These are phyloP conservation scores for Clarias laeviceps DNA, from an alignment of 2,797 vertebrate genomes.

Conservation along the genomic window DNA sequence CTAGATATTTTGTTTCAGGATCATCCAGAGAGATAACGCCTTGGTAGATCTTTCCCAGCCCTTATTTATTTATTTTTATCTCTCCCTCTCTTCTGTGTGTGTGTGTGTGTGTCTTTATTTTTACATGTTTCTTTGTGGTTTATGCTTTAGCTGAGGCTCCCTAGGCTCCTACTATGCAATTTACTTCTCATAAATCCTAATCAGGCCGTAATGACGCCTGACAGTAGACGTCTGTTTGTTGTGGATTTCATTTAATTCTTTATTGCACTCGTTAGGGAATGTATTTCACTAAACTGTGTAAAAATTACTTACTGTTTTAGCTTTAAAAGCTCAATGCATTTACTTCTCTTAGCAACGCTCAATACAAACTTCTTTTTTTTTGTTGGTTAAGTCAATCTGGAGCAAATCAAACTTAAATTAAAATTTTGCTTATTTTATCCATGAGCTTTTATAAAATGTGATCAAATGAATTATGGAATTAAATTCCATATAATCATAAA, in stretches of 20 bases:
- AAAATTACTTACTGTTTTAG: background rate
- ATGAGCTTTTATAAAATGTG: background rate
- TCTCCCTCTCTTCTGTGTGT: background rate
- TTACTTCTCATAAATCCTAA: conserved; percentile 38
- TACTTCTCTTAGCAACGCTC: background rate
- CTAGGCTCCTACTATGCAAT: background rate
- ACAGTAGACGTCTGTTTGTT: conserved; percentile 8
- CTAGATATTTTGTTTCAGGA: conserved; percentile 4
- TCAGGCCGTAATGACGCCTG: conserved; percentile 17
- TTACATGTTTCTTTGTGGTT: conserved; percentile 1
- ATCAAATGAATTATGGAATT: too few relatives aligned
- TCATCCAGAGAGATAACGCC: background rate
- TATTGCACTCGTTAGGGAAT: background rate
- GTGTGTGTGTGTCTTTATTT: background rate
- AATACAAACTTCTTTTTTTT: background rate
- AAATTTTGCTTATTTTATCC: background rate
- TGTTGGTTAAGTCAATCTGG: background rate
- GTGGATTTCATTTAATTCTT: conserved; percentile 26
- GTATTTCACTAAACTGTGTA: conserved; percentile 16
- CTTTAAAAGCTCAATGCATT: background rate
- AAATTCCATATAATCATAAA: background rate
- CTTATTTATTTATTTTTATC: too few relatives aligned
- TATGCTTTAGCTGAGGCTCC: conserved; percentile 3
- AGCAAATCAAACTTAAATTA: background rate
- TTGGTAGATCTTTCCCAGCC: background rate